These are phyloP conservation scores for Tympanuchus pallidicinctus DNA, from an alignment of 2,113 vertebrate genomes.

Conservation along the genomic window DNA sequence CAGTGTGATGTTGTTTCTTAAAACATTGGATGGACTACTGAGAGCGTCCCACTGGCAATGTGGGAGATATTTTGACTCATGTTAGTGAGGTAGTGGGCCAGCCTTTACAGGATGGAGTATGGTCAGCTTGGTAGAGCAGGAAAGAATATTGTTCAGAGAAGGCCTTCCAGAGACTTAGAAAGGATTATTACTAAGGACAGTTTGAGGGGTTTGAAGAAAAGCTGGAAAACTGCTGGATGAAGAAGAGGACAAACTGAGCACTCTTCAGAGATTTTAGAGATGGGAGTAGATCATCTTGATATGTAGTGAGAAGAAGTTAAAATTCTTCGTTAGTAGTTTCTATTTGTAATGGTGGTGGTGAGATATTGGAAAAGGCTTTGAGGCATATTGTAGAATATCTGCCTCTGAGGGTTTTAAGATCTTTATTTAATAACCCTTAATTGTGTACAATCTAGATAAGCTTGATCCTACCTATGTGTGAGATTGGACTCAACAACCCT, in stretches of 20 bases:
- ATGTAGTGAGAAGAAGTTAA: not conserved
- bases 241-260: not conserved
- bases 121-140: not conserved
- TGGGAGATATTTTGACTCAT: not conserved
- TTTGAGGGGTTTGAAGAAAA: not conserved
- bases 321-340: not conserved
- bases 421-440: not conserved
- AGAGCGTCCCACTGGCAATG: not conserved
- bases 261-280: not conserved
- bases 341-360: not conserved
- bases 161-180: not conserved
- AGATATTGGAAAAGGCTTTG: not conserved
- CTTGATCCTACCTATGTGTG: not conserved
- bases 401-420: not conserved
- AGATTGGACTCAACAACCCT: fast-evolving
- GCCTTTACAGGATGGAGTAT: not conserved
- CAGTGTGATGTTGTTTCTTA: not conserved
- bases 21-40: not conserved
- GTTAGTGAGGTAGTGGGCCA: not conserved
- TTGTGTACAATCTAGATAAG: not conserved
- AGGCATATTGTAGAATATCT: not conserved
- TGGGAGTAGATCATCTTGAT: not conserved
- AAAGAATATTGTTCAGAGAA: not conserved
- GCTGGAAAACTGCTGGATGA: not conserved
- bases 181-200: not conserved